Percentiles rank a stretch among this genome's conserved stretches.
Evolutionary conservation across 2,888 invertebrate genomes (phyloP).

Genomic region (Protophormia terraenovae): DNA sequence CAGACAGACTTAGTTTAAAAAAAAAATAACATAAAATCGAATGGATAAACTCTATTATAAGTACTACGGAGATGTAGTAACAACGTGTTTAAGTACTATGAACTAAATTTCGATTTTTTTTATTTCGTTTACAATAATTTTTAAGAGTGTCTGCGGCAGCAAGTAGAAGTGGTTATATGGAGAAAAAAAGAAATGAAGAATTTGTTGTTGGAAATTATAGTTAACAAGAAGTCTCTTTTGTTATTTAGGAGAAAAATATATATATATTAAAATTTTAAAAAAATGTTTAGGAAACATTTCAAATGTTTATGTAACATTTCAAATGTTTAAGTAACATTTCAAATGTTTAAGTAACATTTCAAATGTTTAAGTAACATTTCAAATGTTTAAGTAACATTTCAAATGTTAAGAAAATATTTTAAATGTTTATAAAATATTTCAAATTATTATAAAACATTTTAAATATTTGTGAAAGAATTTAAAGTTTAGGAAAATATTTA

Average conservation of each 20-base stretch:
- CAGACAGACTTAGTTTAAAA: background rate
- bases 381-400: too few species aligned
- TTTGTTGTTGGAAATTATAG: background rate
- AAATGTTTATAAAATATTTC: too few species aligned
- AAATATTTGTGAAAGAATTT: too few species aligned
- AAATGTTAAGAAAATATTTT: too few species aligned
- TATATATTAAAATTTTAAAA: too few species aligned
- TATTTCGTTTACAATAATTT: background rate
- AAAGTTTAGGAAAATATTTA: too few species aligned
- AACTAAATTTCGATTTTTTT: constrained; percentile 28
- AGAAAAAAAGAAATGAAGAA: background rate
- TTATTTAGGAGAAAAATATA: background rate
- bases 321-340: too few species aligned
- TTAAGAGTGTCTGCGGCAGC: background rate
- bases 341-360: too few species aligned
- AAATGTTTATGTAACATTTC: background rate
- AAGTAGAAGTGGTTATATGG: background rate
- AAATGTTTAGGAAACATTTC: background rate
- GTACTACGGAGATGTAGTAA: background rate
- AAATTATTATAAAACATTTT: too few species aligned
- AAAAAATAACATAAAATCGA: too few species aligned
- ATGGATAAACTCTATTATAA: background rate
- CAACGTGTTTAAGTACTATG: constrained; percentile 54
- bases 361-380: too few species aligned
- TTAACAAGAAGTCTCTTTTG: background rate